Conservation (phyloP, 37 sponge, comb jelly and placozoan genomes). For the Axinella damicornis region DNA sequence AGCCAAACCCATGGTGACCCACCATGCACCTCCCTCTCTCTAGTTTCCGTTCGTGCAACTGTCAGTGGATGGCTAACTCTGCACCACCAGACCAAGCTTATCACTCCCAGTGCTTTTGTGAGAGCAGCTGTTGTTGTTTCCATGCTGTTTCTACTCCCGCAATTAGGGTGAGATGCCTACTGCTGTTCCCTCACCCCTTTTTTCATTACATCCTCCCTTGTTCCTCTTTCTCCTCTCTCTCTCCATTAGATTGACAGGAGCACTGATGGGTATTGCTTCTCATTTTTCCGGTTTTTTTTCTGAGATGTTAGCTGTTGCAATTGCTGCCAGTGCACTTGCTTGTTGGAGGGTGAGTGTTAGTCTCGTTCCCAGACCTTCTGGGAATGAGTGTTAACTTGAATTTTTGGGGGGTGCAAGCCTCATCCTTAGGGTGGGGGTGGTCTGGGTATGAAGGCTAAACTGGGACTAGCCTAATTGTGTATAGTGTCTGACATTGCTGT, state of each 20-base stretch:
- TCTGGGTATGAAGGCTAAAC: too few species aligned
- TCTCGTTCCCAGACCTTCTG: too few species aligned
- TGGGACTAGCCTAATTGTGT: too few species aligned
- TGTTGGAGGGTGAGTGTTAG: constrained; percentile 56
- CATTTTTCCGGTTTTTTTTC: constrained; percentile 50
- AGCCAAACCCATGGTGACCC: too few species aligned
- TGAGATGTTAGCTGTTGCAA: constrained; percentile 36
- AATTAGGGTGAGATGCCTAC: constrained; percentile 12
- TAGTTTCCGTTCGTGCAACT: background rate
- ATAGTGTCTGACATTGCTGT: too few species aligned
- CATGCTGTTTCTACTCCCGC: constrained; percentile 4
- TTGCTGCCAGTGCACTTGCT: constrained; percentile 8
- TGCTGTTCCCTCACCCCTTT: background rate
- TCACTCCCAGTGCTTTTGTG: constrained; percentile 16
- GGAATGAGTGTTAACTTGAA: too few species aligned
- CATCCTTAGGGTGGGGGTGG: too few species aligned
- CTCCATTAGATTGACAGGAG: constrained; percentile 40
- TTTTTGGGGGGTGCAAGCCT: too few species aligned
- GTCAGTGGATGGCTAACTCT: constrained; percentile 34
- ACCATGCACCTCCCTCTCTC: too few species aligned
- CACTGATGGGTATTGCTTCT: constrained; percentile 41
- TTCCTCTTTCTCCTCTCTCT: background rate
- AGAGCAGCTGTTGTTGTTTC: background rate
- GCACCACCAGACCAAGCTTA: constrained; percentile 24
- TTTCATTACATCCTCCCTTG: background rate